A percentile compares a stretch with the other conserved stretches of the same genome.
phyloP scores from a whole-genome alignment of 1,140 invertebrate species.

The Drosophila seguyi region DNA sequence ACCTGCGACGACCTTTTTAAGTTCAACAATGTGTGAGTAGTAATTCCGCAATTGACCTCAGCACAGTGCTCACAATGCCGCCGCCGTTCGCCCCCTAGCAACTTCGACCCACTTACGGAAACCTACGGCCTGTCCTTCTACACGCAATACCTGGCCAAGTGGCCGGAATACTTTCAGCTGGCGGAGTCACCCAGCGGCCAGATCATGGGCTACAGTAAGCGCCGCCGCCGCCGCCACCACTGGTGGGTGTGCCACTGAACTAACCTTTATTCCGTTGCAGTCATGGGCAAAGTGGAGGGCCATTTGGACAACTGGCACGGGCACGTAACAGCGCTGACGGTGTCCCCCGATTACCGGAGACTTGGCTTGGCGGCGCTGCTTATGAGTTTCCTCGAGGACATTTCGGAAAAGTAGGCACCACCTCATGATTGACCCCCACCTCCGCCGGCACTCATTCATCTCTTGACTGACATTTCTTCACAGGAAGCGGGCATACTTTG shows the following conservation, averaged over 20 bases:
- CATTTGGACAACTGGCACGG: constrained; percentile 98
- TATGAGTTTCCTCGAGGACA: constrained; percentile 98
- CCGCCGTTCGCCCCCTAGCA: constrained; percentile 87
- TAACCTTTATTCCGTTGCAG: constrained; percentile 86
- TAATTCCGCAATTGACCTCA: too few species aligned
- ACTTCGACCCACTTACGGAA: constrained; percentile 98
- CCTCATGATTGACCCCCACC: background rate
- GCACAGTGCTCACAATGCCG: background rate
- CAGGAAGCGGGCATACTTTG: constrained; percentile 98
- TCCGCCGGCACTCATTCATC: background rate
- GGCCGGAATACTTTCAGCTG: constrained; percentile 99
- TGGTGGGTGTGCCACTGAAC: background rate
- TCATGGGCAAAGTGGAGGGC: constrained; percentile 99
- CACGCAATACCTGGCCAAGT: constrained; percentile 98
- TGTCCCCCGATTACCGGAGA: constrained; percentile 96
- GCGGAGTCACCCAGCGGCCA: constrained; percentile 97
- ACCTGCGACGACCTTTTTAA: constrained; percentile 97
- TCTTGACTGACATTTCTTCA: background rate
- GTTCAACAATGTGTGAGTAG: constrained; percentile 97
- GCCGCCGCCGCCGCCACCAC: too few species aligned
- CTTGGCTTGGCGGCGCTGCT: constrained; percentile 96
- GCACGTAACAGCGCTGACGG: constrained; percentile 98
- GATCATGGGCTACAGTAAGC: constrained; percentile 99
- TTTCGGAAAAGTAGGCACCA: constrained; percentile 94
- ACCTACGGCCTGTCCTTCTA: constrained; percentile 99